Conservation (phyloP, 1,140 invertebrate genomes). For the Bombus superbus region DNA sequence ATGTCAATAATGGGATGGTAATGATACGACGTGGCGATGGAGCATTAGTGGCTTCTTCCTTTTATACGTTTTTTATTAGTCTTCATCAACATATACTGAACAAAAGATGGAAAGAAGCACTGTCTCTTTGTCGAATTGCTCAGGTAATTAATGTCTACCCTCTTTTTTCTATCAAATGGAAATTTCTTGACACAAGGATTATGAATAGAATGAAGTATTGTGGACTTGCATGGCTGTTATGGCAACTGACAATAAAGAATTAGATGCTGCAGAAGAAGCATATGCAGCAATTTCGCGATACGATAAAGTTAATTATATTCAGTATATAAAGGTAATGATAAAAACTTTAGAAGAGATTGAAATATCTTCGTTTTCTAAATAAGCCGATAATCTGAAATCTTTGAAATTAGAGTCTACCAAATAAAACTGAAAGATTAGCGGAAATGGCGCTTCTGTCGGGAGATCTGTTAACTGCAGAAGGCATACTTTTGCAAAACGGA, state of each 20-base stretch:
- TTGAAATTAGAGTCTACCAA: constrained; percentile 73
- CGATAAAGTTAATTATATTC: constrained; percentile 96
- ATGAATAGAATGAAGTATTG: constrained; percentile 88
- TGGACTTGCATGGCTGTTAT: constrained; percentile 96
- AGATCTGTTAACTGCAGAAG: constrained; percentile 91
- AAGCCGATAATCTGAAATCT: neutral
- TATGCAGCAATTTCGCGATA: constrained; percentile 95
- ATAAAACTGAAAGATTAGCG: constrained; percentile 87
- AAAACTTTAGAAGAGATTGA: neutral
- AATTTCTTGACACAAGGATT: constrained; percentile 11
- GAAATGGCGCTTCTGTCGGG: constrained; percentile 92
- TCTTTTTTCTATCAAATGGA: neutral
- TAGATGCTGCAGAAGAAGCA: constrained; percentile 94
- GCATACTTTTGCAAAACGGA: constrained; percentile 91
- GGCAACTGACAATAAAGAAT: constrained; percentile 90
- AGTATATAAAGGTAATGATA: constrained; percentile 87
- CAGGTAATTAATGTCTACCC: constrained; percentile 84
- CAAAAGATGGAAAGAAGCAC: constrained; percentile 89
- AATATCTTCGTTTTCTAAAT: neutral
- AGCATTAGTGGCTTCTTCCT: constrained; percentile 85
- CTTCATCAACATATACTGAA: constrained; percentile 86
- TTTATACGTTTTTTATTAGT: constrained; percentile 87
- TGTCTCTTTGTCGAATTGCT: constrained; percentile 89
- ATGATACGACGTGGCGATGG: constrained; percentile 89
- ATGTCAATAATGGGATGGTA: constrained; percentile 91